Evolutionary conservation across 1,140 invertebrate genomes (phyloP).

Genomic region (Stegodyphus dumicola): DNA sequence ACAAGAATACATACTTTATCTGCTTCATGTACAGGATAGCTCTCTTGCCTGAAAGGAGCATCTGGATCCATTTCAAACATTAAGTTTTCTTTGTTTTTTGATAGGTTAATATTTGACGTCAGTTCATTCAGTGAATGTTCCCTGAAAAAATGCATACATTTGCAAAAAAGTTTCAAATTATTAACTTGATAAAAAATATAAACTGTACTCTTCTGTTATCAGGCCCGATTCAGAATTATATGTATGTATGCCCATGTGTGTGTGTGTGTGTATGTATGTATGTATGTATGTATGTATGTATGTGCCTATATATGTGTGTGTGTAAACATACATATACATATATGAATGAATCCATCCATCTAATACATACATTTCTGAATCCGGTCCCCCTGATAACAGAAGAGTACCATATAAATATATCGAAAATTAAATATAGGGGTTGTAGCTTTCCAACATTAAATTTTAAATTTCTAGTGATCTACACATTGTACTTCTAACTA

Average conservation of each 20-base stretch:
- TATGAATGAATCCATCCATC: background rate
- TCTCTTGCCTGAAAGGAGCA: constrained; percentile 82
- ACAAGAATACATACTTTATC: constrained; percentile 74
- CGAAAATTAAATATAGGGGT: too few species aligned
- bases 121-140: constrained; percentile 90
- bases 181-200: background rate
- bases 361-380: background rate
- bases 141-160: constrained; percentile 63
- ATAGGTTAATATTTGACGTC: constrained; percentile 21
- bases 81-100: background rate
- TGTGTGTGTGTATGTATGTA: too few species aligned
- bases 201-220: too few species aligned
- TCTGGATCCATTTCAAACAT: constrained; percentile 90
- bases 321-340: background rate
- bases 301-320: background rate
- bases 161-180: background rate
- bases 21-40: constrained; percentile 82
- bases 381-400: too few species aligned
- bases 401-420: too few species aligned
- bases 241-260: too few species aligned
- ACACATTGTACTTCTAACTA: too few species aligned
- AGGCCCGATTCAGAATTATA: too few species aligned
- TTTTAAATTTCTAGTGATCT: too few species aligned
- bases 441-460: too few species aligned
- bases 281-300: background rate